These are phyloP conservation scores for Nothocercus julius DNA, from an alignment of 2,113 vertebrate genomes.

Conservation along the genomic window DNA sequence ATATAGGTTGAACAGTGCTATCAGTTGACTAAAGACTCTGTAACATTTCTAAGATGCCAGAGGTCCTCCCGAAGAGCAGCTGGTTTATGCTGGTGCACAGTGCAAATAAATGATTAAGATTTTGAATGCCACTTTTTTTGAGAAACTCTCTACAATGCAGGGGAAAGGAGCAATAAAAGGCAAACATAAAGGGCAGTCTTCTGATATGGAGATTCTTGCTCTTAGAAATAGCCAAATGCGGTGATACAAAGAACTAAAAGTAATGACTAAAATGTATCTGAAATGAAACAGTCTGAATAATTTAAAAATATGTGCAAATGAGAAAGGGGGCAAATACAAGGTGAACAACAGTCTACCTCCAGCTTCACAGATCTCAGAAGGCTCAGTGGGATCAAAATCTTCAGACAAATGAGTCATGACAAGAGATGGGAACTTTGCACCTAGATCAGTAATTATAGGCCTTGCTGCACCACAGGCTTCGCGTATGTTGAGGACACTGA, in stretches of 20 bases:
- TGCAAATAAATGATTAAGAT: background rate
- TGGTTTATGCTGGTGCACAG: background rate
- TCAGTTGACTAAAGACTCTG: constrained; percentile 19
- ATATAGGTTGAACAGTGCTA: background rate
- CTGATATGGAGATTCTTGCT: background rate
- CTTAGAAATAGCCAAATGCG: background rate
- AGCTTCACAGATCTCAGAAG: background rate
- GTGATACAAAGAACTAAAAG: background rate
- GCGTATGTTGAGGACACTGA: background rate
- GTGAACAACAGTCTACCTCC: background rate
- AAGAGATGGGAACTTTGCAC: background rate
- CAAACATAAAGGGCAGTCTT: background rate
- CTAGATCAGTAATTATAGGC: background rate
- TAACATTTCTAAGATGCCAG: constrained; percentile 21
- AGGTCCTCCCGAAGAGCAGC: background rate
- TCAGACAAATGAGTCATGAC: background rate
- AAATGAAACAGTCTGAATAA: background rate
- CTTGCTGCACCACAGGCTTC: background rate
- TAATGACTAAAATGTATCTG: background rate
- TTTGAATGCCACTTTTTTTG: background rate
- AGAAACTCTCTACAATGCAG: background rate
- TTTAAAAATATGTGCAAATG: fast-evolving
- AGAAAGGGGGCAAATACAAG: background rate
- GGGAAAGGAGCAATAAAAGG: background rate
- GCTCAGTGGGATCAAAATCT: background rate